Evolutionary conservation across 2,113 vertebrate species (phyloP).

Genomic region (Eretmochelys imbricata): DNA sequence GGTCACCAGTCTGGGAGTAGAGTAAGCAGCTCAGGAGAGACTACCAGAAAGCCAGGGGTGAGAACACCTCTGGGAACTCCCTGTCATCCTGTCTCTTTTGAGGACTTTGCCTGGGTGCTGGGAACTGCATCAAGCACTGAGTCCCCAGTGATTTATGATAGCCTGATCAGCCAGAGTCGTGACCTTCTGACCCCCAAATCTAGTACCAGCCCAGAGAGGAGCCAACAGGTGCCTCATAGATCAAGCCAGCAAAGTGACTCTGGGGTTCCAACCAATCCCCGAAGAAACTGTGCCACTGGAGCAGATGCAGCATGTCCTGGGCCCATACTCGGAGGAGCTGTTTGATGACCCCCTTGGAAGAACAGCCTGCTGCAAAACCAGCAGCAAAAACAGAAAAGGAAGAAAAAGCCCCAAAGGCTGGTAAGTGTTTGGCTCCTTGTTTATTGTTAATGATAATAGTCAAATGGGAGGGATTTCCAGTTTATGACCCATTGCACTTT

Average conservation of each 20-base stretch:
- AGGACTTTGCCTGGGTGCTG: not conserved
- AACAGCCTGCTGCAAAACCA: not conserved
- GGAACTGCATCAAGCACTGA: not conserved
- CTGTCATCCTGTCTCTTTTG: not conserved
- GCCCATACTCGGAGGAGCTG: not conserved
- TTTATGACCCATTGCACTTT: not conserved
- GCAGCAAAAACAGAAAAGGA: not conserved
- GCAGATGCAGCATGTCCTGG: not conserved
- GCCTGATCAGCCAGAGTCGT: not conserved
- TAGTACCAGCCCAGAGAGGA: not conserved
- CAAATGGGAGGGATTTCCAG: not conserved
- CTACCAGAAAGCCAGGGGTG: not conserved
- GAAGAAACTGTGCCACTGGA: not conserved
- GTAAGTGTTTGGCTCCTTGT: not conserved
- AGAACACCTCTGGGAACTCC: not conserved
- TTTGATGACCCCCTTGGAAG: not conserved
- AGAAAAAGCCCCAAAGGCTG: not conserved
- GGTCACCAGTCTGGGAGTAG: not conserved
- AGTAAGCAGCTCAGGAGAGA: not conserved
- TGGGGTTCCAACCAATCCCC: not conserved
- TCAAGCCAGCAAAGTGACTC: not conserved
- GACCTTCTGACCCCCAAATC: not conserved
- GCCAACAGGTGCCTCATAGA: not conserved
- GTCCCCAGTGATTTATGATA: not conserved
- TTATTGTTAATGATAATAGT: not conserved